phyloP scores from a whole-genome alignment of 2,888 invertebrate species.

The Augochlorella aurata region DNA sequence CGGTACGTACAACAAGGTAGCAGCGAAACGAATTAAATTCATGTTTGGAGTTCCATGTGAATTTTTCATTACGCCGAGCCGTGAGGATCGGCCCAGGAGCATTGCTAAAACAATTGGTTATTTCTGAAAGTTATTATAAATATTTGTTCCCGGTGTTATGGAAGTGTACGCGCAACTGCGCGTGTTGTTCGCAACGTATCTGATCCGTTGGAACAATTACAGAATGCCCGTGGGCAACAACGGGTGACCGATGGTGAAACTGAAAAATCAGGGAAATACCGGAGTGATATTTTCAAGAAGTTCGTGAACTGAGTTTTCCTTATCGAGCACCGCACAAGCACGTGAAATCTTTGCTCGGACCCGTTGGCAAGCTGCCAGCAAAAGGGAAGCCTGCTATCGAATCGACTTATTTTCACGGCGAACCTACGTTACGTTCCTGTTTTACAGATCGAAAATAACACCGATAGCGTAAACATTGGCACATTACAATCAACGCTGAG shows the following conservation, averaged over 20 bases:
- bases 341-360: constrained; percentile 30
- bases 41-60: no score
- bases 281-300: background rate
- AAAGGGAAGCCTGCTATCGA: constrained; percentile 59
- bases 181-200: no score
- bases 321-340: constrained; percentile 37
- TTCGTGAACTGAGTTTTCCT: constrained; percentile 27
- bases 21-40: no score
- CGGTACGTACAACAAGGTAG: no score
- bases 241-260: background rate
- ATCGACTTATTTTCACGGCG: constrained; percentile 63
- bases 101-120: no score
- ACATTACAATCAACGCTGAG: constrained; percentile 63
- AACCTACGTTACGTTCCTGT: constrained; percentile 54
- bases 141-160: no score
- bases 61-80: no score
- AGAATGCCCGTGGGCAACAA: background rate
- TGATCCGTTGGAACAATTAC: background rate
- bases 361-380: constrained; percentile 56
- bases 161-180: no score
- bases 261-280: background rate
- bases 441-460: constrained; percentile 65
- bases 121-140: no score
- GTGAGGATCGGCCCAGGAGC: no score
- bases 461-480: constrained; percentile 61